Percentiles rank a stretch among this genome's conserved stretches.
Conservation (phyloP, 2,888 invertebrate species). For the Andrena praecox region DNA sequence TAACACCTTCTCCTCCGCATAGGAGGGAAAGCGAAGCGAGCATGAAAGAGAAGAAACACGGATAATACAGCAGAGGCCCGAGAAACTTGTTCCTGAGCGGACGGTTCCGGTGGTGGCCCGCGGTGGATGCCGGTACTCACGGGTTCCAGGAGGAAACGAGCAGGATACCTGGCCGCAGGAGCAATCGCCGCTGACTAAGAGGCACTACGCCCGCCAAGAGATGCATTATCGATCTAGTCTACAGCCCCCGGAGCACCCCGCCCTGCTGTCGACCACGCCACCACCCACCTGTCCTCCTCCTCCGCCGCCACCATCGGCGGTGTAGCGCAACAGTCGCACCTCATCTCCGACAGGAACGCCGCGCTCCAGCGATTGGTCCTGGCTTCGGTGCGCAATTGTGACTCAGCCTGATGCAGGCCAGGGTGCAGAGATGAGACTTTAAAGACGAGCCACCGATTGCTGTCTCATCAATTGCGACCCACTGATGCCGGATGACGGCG, state of each 20-base stretch:
- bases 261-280: conserved; percentile 71
- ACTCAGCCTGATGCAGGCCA: conserved; percentile 25
- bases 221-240: conserved; percentile 83
- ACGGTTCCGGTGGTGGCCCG: neutral
- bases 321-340: conserved; percentile 76
- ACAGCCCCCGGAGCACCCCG: conserved; percentile 75
- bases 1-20: neutral
- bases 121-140: conserved; percentile 27
- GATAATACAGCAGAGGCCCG: neutral
- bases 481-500: neutral
- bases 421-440: conserved; percentile 14
- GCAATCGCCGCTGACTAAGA: conserved; percentile 76
- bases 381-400: conserved; percentile 31
- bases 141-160: conserved; percentile 26
- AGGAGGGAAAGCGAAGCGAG: neutral
- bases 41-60: neutral
- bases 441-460: conserved; percentile 43
- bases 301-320: conserved; percentile 65
- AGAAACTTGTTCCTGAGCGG: neutral
- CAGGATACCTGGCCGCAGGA: conserved; percentile 64
- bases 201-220: conserved; percentile 79
- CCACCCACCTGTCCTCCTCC: conserved; percentile 77
- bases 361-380: conserved; percentile 61
- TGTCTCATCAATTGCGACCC: conserved; percentile 42
- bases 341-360: conserved; percentile 63